These are phyloP conservation scores for Drosophila orena DNA, from an alignment of 1,140 invertebrate species.

Conservation along the genomic window DNA sequence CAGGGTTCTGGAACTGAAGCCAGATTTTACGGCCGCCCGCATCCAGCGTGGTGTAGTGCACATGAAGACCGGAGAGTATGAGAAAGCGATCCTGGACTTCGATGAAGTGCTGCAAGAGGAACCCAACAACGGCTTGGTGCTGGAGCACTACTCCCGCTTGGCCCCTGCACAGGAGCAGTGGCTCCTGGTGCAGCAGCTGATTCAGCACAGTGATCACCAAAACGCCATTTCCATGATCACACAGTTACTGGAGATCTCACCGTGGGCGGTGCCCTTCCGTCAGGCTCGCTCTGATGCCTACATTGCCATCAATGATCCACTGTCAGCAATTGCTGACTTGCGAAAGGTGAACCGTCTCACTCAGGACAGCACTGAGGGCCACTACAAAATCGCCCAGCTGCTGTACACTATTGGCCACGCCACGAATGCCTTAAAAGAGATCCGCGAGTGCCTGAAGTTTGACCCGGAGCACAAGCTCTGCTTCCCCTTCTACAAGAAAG, in stretches of 20 bases:
- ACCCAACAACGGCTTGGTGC: conserved; percentile 91
- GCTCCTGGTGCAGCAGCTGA: conserved; percentile 88
- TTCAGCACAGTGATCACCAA: conserved; percentile 88
- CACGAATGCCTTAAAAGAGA: conserved; percentile 95
- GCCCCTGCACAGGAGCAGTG: conserved; percentile 89
- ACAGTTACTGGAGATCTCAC: conserved; percentile 93
- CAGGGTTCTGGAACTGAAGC: conserved; percentile 95
- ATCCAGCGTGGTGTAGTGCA: conserved; percentile 94
- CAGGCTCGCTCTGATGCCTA: conserved; percentile 95
- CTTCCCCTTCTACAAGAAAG: conserved; percentile 97
- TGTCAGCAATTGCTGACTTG: conserved; percentile 96
- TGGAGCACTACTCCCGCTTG: conserved; percentile 88
- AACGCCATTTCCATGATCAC: conserved; percentile 90
- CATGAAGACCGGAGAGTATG: conserved; percentile 94
- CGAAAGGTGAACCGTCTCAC: conserved; percentile 95
- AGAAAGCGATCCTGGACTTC: conserved; percentile 93
- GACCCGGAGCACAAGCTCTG: conserved; percentile 99
- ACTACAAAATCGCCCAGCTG: conserved; percentile 92
- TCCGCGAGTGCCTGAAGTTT: conserved; percentile 98
- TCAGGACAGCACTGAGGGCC: conserved; percentile 96
- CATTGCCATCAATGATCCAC: conserved; percentile 91
- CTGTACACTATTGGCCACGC: conserved; percentile 97
- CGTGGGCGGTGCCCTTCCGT: conserved; percentile 94
- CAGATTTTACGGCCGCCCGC: conserved; percentile 96
- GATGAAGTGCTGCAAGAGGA: conserved; percentile 89